Conservation (phyloP, 2,888 invertebrate genomes). For the Caenorhabditis virilis region DNA sequence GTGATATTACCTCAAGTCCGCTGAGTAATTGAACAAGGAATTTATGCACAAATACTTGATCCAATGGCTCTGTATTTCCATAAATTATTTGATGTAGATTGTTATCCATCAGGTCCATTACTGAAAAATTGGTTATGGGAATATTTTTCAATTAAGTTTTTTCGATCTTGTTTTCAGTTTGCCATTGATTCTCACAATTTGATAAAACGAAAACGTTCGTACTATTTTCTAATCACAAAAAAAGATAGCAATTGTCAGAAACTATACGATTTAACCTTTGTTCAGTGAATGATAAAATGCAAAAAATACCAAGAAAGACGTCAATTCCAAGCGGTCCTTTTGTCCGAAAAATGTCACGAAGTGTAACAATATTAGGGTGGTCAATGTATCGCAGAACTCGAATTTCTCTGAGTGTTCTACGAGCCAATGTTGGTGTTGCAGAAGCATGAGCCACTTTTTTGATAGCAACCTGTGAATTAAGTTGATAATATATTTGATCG, state of each 20-base stretch:
- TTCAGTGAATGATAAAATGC: too few species aligned
- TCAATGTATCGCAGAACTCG: constrained; percentile 62
- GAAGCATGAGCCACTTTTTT: constrained; percentile 67
- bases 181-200: too few species aligned
- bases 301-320: constrained; percentile 54
- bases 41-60: constrained; percentile 54
- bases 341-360: constrained; percentile 63
- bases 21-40: constrained; percentile 58
- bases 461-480: constrained; percentile 56
- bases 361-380: constrained; percentile 62
- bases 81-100: constrained; percentile 64
- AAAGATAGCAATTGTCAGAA: constrained; percentile 7
- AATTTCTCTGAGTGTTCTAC: constrained; percentile 63
- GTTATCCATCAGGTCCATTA: constrained; percentile 66
- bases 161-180: too few species aligned
- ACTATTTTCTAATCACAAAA: not conserved
- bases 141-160: too few species aligned
- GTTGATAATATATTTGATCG: not conserved
- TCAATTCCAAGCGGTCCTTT: constrained; percentile 62
- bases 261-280: too few species aligned
- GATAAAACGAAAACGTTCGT: too few species aligned
- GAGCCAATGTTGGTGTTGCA: constrained; percentile 63
- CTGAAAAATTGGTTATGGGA: too few species aligned
- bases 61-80: constrained; percentile 52
- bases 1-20: constrained; percentile 53